Evolutionary conservation across 2,888 invertebrate genomes (phyloP).

Genomic region (Papilio gigon): DNA sequence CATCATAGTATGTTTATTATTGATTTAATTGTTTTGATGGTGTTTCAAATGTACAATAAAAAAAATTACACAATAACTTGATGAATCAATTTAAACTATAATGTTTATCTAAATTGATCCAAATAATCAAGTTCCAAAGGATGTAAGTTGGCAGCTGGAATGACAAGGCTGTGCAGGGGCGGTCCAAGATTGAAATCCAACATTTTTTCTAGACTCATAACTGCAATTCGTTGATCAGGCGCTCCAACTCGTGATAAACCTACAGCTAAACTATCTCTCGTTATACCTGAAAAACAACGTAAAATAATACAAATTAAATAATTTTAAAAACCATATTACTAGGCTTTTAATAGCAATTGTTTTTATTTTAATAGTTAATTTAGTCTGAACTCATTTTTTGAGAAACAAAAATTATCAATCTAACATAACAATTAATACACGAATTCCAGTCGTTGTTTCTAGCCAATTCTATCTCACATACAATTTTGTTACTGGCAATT

Average conservation of each 20-base stretch:
- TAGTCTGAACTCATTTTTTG: too few relatives aligned
- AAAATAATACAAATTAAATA: not conserved
- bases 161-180: constrained; percentile 96
- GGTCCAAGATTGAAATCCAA: constrained; percentile 87
- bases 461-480: too few relatives aligned
- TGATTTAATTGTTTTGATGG: not conserved
- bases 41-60: not conserved
- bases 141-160: constrained; percentile 92
- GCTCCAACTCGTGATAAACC: constrained; percentile 96
- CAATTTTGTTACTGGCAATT: too few relatives aligned
- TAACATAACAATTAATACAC: too few relatives aligned
- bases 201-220: constrained; percentile 89
- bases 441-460: too few relatives aligned
- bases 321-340: too few relatives aligned
- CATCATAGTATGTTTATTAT: not conserved
- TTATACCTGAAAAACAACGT: constrained; percentile 61
- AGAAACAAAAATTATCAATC: too few relatives aligned
- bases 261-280: constrained; percentile 86
- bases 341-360: too few relatives aligned
- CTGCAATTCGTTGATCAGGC: constrained; percentile 89
- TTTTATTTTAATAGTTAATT: too few relatives aligned
- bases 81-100: not conserved
- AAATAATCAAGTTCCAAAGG: constrained; percentile 96
- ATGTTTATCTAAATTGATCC: constrained; percentile 81
- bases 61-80: not conserved